These are phyloP conservation scores for Harpagoxenus sublaevis DNA, from an alignment of 2,888 invertebrate genomes.

Conservation along the genomic window DNA sequence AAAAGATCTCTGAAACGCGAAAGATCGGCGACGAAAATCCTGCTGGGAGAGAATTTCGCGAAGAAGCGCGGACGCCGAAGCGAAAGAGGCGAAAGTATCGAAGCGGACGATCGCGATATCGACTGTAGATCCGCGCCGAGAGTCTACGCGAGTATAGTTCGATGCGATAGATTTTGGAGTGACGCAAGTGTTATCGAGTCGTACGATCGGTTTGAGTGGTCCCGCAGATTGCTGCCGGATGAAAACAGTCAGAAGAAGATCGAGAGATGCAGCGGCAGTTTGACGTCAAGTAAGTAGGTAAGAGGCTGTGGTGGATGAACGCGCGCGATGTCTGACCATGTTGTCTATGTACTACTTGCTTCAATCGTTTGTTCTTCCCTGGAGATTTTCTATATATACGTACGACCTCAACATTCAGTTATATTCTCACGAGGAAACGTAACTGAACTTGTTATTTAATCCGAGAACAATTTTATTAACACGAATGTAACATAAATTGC, in stretches of 20 bases:
- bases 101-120: background rate
- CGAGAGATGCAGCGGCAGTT: background rate
- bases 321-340: background rate
- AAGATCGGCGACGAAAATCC: background rate
- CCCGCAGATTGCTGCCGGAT: background rate
- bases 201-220: conserved; percentile 22
- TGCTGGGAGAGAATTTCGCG: background rate
- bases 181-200: background rate
- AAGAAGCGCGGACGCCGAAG: background rate
- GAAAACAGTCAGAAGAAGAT: background rate
- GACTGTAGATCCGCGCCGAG: background rate
- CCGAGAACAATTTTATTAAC: background rate
- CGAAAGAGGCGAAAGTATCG: background rate
- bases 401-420: background rate
- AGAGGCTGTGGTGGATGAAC: background rate
- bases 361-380: background rate
- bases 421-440: background rate
- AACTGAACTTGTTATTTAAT: conserved; percentile 16
- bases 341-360: conserved; percentile 17
- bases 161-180: background rate
- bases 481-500: background rate
- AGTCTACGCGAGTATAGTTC: background rate
- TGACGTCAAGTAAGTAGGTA: background rate
- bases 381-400: background rate
- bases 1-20: background rate